A percentile compares a stretch with the other conserved stretches of the same genome.
Conservation (phyloP, 2,888 invertebrate species). For the Lepas anatifera region DNA sequence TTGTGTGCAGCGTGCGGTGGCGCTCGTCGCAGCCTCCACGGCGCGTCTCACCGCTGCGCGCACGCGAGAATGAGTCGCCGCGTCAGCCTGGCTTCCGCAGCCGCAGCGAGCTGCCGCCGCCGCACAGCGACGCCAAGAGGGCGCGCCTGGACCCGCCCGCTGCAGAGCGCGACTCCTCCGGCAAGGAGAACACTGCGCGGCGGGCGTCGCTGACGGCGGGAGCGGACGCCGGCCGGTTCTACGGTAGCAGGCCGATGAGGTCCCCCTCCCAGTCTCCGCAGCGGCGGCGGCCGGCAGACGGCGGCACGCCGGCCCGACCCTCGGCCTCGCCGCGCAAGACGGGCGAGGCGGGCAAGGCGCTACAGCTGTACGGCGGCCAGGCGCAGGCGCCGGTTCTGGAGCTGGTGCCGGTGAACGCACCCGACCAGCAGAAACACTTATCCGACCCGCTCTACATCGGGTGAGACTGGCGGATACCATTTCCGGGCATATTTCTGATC, state of each 20-base stretch:
- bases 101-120: background rate
- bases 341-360: background rate
- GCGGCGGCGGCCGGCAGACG: too few relatives aligned
- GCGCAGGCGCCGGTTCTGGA: background rate
- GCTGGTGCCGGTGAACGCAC: background rate
- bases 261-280: background rate
- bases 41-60: background rate
- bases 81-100: background rate
- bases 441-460: slow-evolving; percentile 11
- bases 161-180: background rate
- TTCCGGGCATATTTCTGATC: too few relatives aligned
- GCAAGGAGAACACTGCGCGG: background rate
- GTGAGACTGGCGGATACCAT: background rate
- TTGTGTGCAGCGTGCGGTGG: background rate
- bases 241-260: background rate
- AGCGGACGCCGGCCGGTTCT: background rate
- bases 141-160: background rate
- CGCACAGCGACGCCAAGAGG: background rate
- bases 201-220: too few relatives aligned
- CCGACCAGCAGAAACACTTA: background rate
- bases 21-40: background rate
- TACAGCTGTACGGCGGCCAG: slow-evolving; percentile 8
- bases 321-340: background rate
- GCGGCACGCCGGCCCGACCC: background rate
- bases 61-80: background rate